Conservation (phyloP, 1,140 invertebrate species). For the Drosophila orosa region DNA sequence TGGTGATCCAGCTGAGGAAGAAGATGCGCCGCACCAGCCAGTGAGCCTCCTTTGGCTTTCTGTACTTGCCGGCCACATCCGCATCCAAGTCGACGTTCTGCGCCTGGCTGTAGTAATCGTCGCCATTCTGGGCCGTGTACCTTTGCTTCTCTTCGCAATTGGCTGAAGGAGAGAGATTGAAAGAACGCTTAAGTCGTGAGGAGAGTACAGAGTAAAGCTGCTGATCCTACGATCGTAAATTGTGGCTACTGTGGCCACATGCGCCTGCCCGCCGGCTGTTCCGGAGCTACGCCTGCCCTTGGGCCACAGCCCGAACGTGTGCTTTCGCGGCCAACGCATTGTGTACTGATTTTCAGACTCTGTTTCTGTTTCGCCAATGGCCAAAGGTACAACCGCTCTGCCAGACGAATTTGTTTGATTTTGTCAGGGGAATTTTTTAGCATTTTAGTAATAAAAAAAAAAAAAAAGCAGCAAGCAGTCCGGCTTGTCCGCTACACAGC, state of each 20-base stretch:
- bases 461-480: slow-evolving; percentile 20
- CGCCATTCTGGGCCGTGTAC: slow-evolving; percentile 68
- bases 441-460: slow-evolving; percentile 52
- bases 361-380: slow-evolving; percentile 52
- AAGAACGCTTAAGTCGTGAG: background rate
- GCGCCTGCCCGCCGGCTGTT: background rate
- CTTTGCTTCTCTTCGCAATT: slow-evolving; percentile 70
- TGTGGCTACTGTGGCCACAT: slow-evolving; percentile 30
- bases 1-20: slow-evolving; percentile 87
- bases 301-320: slow-evolving; percentile 57
- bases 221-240: slow-evolving; percentile 70
- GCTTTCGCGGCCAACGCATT: slow-evolving; percentile 79
- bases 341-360: slow-evolving; percentile 60
- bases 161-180: slow-evolving; percentile 41
- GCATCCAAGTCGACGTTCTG: slow-evolving; percentile 62
- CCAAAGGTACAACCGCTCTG: slow-evolving; percentile 47
- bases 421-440: slow-evolving; percentile 56
- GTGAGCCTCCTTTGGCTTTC: slow-evolving; percentile 61
- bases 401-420: slow-evolving; percentile 52
- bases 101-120: slow-evolving; percentile 39
- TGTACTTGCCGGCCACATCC: slow-evolving; percentile 69
- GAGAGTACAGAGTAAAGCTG: no score
- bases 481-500: slow-evolving; percentile 21
- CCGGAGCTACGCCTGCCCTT: background rate
- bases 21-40: slow-evolving; percentile 84